phyloP scores from a whole-genome alignment of 2,797 vertebrate genomes.

The Danio aesculapii region DNA sequence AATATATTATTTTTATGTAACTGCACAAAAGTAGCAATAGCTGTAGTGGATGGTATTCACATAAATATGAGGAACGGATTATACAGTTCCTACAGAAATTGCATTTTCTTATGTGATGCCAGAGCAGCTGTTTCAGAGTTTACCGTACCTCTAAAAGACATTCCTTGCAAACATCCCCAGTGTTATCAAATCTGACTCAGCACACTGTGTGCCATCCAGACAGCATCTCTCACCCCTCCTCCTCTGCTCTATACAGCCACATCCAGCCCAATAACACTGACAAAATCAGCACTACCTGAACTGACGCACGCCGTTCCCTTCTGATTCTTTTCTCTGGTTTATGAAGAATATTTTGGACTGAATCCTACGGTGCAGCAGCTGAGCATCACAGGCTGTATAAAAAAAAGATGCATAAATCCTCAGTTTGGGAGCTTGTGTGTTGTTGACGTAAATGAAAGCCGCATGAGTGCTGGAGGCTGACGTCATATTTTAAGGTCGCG shows the following conservation, averaged over 20 bases:
- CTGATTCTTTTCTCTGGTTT: conserved; percentile 28
- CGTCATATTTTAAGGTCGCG: conserved; percentile 81
- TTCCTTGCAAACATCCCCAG: conserved; percentile 34
- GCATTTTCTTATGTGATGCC: background rate
- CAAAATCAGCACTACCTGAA: conserved; percentile 49
- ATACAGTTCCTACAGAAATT: background rate
- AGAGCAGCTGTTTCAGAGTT: background rate
- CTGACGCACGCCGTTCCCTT: conserved; percentile 12
- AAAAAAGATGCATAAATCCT: conserved; percentile 71
- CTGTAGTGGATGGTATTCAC: background rate
- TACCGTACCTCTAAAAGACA: conserved; percentile 38
- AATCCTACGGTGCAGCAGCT: conserved; percentile 55
- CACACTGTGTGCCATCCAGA: conserved; percentile 50
- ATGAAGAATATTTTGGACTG: conserved; percentile 39
- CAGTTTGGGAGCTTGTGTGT: conserved; percentile 70
- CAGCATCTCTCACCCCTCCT: conserved; percentile 42
- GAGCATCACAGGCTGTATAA: conserved; percentile 63
- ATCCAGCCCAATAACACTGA: conserved; percentile 31
- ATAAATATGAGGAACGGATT: background rate
- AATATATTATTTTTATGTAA: background rate
- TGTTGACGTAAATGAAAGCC: conserved; percentile 84
- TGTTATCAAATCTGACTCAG: conserved; percentile 63
- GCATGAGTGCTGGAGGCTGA: conserved; percentile 73
- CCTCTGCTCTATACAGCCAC: conserved; percentile 16
- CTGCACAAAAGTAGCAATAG: background rate